phyloP scores from a whole-genome alignment of 1,140 invertebrate genomes.

The Phymorhynchus buccinoides region DNA sequence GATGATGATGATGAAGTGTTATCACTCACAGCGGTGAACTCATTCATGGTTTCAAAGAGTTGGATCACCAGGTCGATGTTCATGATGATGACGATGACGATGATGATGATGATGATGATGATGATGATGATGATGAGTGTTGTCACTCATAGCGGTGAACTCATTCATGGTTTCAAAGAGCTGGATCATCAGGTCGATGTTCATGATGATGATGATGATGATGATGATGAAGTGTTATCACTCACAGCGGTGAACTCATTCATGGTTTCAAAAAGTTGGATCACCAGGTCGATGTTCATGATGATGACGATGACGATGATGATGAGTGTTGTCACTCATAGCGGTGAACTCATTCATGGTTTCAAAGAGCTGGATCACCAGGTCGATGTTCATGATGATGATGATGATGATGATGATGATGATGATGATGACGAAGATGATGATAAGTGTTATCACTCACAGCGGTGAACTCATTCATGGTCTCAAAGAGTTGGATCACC shows the following conservation, averaged over 20 bases:
- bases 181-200: constrained; percentile 72
- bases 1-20: constrained; percentile 52
- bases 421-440: too few relatives aligned
- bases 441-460: too few relatives aligned
- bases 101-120: too few relatives aligned
- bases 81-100: constrained; percentile 71
- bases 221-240: constrained; percentile 48
- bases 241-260: constrained; percentile 73
- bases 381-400: constrained; percentile 69
- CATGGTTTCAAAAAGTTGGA: constrained; percentile 71
- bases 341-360: constrained; percentile 73
- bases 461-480: constrained; percentile 73
- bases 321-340: too few relatives aligned
- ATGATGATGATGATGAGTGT: too few relatives aligned
- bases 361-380: constrained; percentile 72
- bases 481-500: constrained; percentile 71
- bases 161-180: constrained; percentile 72
- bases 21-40: constrained; percentile 72
- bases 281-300: constrained; percentile 71
- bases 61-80: constrained; percentile 72
- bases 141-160: constrained; percentile 73
- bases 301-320: constrained; percentile 71
- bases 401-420: too few relatives aligned
- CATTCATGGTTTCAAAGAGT: constrained; percentile 71
- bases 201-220: constrained; percentile 71